Evolutionary conservation across 2,888 invertebrate species (phyloP).

Genomic region (Coleophora flavipennella): DNA sequence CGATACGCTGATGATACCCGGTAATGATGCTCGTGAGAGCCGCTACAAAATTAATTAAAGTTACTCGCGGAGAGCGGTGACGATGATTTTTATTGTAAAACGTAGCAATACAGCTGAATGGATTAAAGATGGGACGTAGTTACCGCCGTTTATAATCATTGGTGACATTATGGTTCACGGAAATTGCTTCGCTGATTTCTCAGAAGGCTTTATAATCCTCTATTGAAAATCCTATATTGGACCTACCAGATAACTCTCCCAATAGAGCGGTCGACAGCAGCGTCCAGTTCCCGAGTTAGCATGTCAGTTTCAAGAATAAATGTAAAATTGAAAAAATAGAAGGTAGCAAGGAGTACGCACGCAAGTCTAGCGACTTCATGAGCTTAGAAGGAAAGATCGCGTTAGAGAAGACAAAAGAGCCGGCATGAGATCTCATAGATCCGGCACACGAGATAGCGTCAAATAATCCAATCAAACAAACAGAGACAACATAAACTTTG

Average conservation of each 20-base stretch:
- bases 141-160: no score
- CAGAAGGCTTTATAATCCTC: no score
- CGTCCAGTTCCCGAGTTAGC: conserved; percentile 37
- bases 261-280: conserved; percentile 18
- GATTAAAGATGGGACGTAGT: no score
- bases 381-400: conserved; percentile 54
- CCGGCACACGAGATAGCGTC: conserved; percentile 39
- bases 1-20: conserved; percentile 88
- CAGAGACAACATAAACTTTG: conserved; percentile 56
- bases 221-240: no score
- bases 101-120: no score
- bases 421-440: conserved; percentile 23
- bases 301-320: conserved; percentile 48
- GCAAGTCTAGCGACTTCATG: conserved; percentile 45
- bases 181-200: no score
- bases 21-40: conserved; percentile 79
- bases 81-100: no score
- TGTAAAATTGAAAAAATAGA: conserved; percentile 42
- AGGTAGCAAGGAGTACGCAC: conserved; percentile 43
- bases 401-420: conserved; percentile 46
- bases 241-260: no score
- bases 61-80: conserved; percentile 34
- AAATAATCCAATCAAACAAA: conserved; percentile 49
- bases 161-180: no score
- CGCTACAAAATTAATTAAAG: conserved; percentile 70